Evolutionary conservation across 2,113 vertebrate species (phyloP), one percentile per base, ranked within the genome.

Genomic region (Myotis yumanensis): DNA sequence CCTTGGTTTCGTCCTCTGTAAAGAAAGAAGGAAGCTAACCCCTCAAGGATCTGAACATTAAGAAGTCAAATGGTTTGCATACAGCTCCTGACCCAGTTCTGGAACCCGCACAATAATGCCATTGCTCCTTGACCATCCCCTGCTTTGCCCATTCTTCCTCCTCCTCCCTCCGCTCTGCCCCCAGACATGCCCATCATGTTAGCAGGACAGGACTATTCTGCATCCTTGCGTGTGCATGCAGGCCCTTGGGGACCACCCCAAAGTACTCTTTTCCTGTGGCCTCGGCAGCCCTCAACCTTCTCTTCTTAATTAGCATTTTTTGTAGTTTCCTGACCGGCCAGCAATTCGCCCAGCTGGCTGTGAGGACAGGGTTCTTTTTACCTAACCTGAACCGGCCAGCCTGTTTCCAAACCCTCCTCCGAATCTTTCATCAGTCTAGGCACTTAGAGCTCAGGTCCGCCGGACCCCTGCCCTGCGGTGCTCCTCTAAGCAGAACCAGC

Each of bases 11-110:
- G 90, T 75, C 43, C 37, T 59, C 30, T 81, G 28, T 73, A 82
- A 91, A 86, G n/a, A 23, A 90, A 75, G 62, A 79, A 75, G 52
- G 30, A 71, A 91, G 92, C 30, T 48, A 48, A 66, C 6, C 48
- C 62, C 25, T 85, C 52, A 68, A 35, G 52, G 30, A 43, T 59
- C 66, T 35, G 40, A 73, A 84, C n/a, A 64, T 64, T 51, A 76
- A 48, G 48, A 51, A 59, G 8, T 23, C 37, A 77, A 76, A 23
- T 5, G 43, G 57, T 77, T 16, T 51, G 20, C 37, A 17, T 35
- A 20, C 83, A 64, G 35, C 43, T 81, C 66, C 35, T 46, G 51
- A 48, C 14, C 46, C 52, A 25, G 15, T 20, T 23, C 52, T 86
- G 37, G 46, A 35, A 73, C 12, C 17, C 46, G 18, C 4, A 57